phyloP scores from a whole-genome alignment of 1,140 invertebrate genomes.

The Nymphalis io region DNA sequence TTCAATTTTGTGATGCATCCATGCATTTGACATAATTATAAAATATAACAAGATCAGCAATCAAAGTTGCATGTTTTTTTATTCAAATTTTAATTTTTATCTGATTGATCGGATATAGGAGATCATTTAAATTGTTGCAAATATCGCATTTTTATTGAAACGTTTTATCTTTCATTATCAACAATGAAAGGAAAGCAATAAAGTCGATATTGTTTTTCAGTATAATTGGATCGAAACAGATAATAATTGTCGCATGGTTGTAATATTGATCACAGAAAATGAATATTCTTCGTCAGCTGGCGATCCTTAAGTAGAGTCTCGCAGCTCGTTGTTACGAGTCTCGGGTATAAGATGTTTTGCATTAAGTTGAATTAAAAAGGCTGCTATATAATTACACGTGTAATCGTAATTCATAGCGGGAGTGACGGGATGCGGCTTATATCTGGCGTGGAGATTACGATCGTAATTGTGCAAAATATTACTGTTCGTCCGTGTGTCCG shows the following conservation, averaged over 20 bases:
- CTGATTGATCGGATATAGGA: not conserved
- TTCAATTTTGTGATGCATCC: constrained; percentile 24
- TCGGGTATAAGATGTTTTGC: constrained; percentile 30
- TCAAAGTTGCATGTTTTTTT: not conserved
- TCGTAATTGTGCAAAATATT: constrained; percentile 73
- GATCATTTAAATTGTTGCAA: too few relatives aligned
- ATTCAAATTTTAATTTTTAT: not conserved
- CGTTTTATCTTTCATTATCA: not conserved
- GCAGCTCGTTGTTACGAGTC: not conserved
- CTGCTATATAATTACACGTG: constrained; percentile 54
- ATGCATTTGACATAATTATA: constrained; percentile 25
- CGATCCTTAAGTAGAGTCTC: constrained; percentile 15
- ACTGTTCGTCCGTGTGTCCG: constrained; percentile 59
- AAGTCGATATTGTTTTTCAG: not conserved
- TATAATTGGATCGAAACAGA: not conserved
- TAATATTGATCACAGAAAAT: constrained; percentile 17
- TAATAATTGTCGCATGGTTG: constrained; percentile 15
- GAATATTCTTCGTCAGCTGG: constrained; percentile 21
- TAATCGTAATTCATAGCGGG: constrained; percentile 55
- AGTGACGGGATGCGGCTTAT: constrained; percentile 48
- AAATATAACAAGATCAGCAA: constrained; percentile 1
- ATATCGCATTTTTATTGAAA: too few relatives aligned
- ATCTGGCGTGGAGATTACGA: constrained; percentile 58
- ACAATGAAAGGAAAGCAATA: not conserved
- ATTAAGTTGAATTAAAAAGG: constrained; percentile 52